Evolutionary conservation across 1,140 invertebrate species (phyloP), one percentile per base, ranked within the genome.

Genomic region (Zaprionus tsacasi): DNA sequence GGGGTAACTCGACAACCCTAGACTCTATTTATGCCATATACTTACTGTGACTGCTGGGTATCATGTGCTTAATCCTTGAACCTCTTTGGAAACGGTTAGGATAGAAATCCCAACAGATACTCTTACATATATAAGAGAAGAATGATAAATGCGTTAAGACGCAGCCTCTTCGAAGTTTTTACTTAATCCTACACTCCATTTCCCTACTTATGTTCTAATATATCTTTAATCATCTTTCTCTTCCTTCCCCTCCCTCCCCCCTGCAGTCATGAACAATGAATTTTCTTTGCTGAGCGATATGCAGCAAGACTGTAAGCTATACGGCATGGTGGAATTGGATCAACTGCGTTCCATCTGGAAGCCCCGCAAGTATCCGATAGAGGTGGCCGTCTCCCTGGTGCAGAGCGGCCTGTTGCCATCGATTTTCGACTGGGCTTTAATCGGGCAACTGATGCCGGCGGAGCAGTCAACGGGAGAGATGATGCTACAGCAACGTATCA

Each of bases 351-450:
- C 56, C 43, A 54, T 54, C 38, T 76, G 72, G 72, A 35, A 67
- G 57, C 13, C 61, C 0, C 72, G 72, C 2, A 71, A 56, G 13
- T 76, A 71, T 17, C 21, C 60, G 3, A 55, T 76, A 6, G 57
- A 57, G 36, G 72, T 71, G 33, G 60, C 73, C 27, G 58, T 67
- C 10, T 38, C 60, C 6, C 21, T 78, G 3, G 60, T 78, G 35
- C 50, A 58, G 25, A 76, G 58, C 27, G 63, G 71, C 1, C 54
- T 78, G 21, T 25, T 78, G 36, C 72, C 64, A 1, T 71, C 72
- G 61, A 78, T 78, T 3, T 78, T 78, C 10, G 76, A 78, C 5
- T 78, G 76, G 76, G 30, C 50, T 7, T 30, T 78, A 5, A 6
- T 78, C 27, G 11, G 38, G 1, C 57, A 78, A 12, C 10, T 78